Evolutionary conservation across 1,140 invertebrate species (phyloP).

Genomic region (Caerostris darwini): DNA sequence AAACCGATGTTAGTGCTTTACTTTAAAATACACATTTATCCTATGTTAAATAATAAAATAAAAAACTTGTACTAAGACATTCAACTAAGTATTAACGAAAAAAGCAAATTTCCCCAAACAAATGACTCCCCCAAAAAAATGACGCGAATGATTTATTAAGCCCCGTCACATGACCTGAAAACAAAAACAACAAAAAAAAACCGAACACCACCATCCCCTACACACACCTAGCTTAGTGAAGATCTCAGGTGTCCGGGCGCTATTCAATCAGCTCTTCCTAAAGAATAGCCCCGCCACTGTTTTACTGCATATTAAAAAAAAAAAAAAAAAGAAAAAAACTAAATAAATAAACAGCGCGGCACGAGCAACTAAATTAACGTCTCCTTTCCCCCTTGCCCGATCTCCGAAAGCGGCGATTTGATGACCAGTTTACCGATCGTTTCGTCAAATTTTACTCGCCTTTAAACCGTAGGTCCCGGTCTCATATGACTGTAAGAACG

Average conservation of each 20-base stretch:
- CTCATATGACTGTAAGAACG: no score
- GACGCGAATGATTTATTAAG: not conserved
- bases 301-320: conserved; percentile 30
- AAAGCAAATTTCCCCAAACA: not conserved
- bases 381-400: no score
- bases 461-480: no score
- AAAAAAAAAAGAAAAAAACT: no score
- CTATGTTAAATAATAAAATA: no score
- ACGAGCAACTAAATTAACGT: conserved; percentile 32
- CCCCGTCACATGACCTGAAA: not conserved
- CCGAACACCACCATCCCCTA: not conserved
- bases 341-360: not conserved
- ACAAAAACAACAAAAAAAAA: not conserved
- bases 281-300: not conserved
- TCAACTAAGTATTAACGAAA: not conserved
- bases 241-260: not conserved
- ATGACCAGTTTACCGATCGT: conserved; percentile 67
- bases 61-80: no score
- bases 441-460: conserved; percentile 72
- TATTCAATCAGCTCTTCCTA: not conserved
- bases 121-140: not conserved
- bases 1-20: no score
- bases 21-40: no score
- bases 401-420: conserved; percentile 26
- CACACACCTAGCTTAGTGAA: not conserved